Evolutionary conservation across 2,797 vertebrate genomes (phyloP).

Genomic region (Centroberyx gerrardi): DNA sequence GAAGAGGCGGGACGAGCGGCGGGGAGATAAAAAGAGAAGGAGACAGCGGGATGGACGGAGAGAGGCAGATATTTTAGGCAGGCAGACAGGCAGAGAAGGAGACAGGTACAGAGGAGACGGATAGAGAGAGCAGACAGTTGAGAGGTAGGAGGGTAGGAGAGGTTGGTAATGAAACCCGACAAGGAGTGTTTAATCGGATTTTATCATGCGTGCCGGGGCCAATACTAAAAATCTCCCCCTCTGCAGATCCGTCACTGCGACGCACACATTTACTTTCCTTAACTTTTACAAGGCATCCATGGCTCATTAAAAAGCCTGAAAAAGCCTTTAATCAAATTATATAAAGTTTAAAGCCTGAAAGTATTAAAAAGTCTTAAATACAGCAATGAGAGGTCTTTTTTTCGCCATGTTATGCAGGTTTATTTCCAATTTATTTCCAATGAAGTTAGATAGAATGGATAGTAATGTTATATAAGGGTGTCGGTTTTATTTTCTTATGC

Average conservation of each 20-base stretch:
- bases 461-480: too few relatives aligned
- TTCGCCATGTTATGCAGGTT: background rate
- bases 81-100: slow-evolving; percentile 31
- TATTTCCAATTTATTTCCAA: too few relatives aligned
- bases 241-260: background rate
- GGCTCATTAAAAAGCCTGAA: background rate
- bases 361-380: background rate
- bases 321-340: too few relatives aligned
- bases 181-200: slow-evolving; percentile 15
- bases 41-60: slow-evolving; percentile 18
- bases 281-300: background rate
- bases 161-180: slow-evolving; percentile 30
- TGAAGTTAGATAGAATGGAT: too few relatives aligned
- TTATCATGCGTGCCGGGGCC: slow-evolving; percentile 6
- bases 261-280: background rate
- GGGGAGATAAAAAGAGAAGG: slow-evolving; percentile 32
- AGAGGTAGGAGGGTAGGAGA: slow-evolving; percentile 7
- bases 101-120: background rate
- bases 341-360: too few relatives aligned
- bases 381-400: too few relatives aligned
- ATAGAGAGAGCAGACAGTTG: slow-evolving; percentile 14
- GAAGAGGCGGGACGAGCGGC: slow-evolving; percentile 33
- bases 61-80: slow-evolving; percentile 27
- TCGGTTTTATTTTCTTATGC: too few relatives aligned
- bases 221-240: background rate